Evolutionary conservation across 2,888 invertebrate genomes (phyloP).

Genomic region (Thalpophila matura): DNA sequence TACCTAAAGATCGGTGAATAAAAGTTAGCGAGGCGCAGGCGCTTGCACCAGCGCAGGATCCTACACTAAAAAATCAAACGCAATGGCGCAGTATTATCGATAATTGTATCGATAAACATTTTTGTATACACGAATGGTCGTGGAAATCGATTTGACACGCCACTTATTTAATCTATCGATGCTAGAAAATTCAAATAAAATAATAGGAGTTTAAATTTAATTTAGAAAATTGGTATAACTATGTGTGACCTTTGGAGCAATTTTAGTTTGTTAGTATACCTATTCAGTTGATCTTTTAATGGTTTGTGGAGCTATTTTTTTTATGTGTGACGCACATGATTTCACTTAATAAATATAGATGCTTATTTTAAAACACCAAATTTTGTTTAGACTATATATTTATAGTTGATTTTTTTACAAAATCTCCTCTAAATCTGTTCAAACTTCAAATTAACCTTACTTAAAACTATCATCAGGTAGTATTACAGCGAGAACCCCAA

Average conservation of each 20-base stretch:
- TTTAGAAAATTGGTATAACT: conserved; percentile 52
- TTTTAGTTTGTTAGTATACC: conserved; percentile 37
- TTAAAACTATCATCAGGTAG: no score
- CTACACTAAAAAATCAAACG: conserved; percentile 78
- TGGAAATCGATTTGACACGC: conserved; percentile 58
- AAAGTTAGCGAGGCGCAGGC: conserved; percentile 82
- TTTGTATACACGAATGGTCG: conserved; percentile 49
- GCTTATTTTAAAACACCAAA: no score
- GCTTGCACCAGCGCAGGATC: conserved; percentile 70
- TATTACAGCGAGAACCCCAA: not conserved
- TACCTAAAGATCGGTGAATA: conserved; percentile 85
- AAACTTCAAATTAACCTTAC: no score
- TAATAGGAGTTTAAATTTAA: conserved; percentile 58
- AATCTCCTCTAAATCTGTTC: no score
- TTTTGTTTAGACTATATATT: no score
- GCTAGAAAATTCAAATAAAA: conserved; percentile 47
- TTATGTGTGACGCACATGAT: not conserved
- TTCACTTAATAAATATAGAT: no score
- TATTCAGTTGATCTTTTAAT: conserved; percentile 25
- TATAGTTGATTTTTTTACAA: no score
- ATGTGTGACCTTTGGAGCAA: conserved; percentile 48
- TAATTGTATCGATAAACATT: conserved; percentile 66
- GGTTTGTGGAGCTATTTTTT: conserved; percentile 14
- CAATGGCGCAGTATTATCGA: conserved; percentile 60
- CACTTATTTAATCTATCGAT: conserved; percentile 57